phyloP scores from a whole-genome alignment of 2,797 vertebrate species.

The Lycodopsis pacificus region DNA sequence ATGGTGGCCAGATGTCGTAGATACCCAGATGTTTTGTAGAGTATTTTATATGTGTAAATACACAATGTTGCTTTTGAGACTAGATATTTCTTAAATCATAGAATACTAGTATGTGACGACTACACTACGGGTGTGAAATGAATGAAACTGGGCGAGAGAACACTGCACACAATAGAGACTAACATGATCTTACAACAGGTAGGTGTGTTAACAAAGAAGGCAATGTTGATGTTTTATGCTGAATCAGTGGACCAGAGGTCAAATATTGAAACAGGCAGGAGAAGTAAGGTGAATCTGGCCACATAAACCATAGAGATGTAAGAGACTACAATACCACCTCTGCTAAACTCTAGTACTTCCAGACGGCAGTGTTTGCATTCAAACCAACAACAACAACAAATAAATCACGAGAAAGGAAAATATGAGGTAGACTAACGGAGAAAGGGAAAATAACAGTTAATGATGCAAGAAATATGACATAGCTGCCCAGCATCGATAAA shows the following conservation, averaged over 20 bases:
- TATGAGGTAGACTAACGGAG: conserved; percentile 14
- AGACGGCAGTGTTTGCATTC: conserved; percentile 12
- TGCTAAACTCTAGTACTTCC: neutral
- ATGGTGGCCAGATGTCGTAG: neutral
- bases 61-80: neutral
- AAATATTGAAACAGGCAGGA: conserved; percentile 21
- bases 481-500: conserved; percentile 54
- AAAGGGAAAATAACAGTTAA: conserved; percentile 60
- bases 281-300: neutral
- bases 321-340: neutral
- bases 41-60: conserved; percentile 4
- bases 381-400: conserved; percentile 3
- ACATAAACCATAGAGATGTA: conserved; percentile 11
- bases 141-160: neutral
- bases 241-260: conserved; percentile 1
- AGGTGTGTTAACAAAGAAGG: neutral
- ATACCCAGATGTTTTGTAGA: neutral
- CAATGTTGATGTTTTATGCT: conserved; percentile 6
- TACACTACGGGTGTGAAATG: neutral
- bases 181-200: neutral
- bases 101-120: neutral
- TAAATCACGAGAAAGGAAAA: neutral
- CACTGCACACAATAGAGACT: neutral
- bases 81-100: neutral
- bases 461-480: conserved; percentile 71